phyloP scores from a whole-genome alignment of 2,797 vertebrate genomes.

The Vespertilio murinus region DNA sequence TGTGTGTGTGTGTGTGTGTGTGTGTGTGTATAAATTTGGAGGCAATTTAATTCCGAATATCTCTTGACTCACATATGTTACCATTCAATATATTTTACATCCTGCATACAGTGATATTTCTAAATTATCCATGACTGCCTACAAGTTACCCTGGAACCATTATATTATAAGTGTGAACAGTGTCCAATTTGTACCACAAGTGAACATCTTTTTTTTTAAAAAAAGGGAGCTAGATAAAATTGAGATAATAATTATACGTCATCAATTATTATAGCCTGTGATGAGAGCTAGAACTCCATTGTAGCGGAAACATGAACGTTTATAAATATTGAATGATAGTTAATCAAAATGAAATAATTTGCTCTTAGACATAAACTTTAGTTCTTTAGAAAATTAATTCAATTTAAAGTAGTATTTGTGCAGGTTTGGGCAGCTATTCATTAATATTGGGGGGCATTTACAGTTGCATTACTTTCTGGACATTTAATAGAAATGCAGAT shows the following conservation, averaged over 20 bases:
- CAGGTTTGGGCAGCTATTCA: constrained; percentile 70
- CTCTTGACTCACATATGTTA: background rate
- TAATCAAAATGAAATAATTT: constrained; percentile 76
- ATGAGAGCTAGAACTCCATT: constrained; percentile 54
- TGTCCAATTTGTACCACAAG: constrained; percentile 35
- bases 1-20: background rate
- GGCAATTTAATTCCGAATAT: background rate
- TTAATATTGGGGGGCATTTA: constrained; percentile 71
- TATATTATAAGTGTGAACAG: background rate
- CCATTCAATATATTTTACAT: background rate
- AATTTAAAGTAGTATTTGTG: constrained; percentile 75
- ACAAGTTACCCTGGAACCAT: background rate
- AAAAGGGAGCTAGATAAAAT: constrained; percentile 56
- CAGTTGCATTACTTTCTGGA: constrained; percentile 45
- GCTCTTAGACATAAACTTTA: constrained; percentile 71
- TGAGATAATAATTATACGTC: constrained; percentile 72
- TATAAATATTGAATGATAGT: constrained; percentile 80
- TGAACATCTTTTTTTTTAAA: background rate
- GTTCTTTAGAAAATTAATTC: constrained; percentile 77
- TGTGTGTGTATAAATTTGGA: background rate
- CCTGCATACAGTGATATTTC: background rate
- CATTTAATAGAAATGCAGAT: constrained; percentile 50
- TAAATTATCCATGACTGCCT: background rate
- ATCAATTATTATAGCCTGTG: constrained; percentile 68
- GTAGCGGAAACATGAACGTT: constrained; percentile 67